A percentile compares a stretch with the other conserved stretches of the same genome.
Conservation (phyloP, 2,113 vertebrate species). For the Psophia crepitans region DNA sequence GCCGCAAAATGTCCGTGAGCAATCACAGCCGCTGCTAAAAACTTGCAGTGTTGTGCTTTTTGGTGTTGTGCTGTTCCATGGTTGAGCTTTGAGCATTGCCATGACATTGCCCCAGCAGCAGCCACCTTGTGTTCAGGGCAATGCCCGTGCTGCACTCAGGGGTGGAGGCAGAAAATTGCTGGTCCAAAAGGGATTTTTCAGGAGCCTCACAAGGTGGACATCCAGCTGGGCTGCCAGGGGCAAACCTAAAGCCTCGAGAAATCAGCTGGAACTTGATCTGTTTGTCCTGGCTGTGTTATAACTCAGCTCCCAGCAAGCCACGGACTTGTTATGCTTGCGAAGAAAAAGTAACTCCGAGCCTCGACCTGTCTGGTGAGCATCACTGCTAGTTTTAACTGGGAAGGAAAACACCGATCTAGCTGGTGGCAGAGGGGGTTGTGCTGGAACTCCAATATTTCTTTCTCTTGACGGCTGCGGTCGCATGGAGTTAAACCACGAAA, state of each 20-base stretch:
- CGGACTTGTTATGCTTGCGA: background rate
- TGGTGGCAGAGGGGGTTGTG: background rate
- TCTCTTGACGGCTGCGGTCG: background rate
- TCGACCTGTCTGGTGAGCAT: constrained; percentile 37
- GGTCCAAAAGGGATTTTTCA: background rate
- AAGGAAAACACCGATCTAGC: background rate
- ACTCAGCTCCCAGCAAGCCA: background rate
- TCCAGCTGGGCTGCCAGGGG: background rate
- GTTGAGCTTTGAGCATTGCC: background rate
- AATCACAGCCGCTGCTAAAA: background rate
- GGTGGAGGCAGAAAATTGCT: background rate
- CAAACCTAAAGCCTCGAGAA: background rate
- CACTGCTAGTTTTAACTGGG: constrained; percentile 2
- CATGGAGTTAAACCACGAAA: background rate
- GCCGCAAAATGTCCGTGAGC: background rate
- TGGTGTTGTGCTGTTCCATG: background rate
- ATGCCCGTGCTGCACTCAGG: background rate
- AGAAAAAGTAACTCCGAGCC: background rate
- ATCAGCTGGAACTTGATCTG: constrained; percentile 52
- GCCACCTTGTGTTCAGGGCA: background rate
- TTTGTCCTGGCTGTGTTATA: constrained; percentile 31
- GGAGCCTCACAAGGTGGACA: background rate
- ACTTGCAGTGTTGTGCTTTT: background rate
- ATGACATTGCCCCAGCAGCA: rapidly evolving
- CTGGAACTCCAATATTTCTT: background rate